phyloP scores from a whole-genome alignment of 2,113 vertebrate species.

The Microcebus jonahi region DNA sequence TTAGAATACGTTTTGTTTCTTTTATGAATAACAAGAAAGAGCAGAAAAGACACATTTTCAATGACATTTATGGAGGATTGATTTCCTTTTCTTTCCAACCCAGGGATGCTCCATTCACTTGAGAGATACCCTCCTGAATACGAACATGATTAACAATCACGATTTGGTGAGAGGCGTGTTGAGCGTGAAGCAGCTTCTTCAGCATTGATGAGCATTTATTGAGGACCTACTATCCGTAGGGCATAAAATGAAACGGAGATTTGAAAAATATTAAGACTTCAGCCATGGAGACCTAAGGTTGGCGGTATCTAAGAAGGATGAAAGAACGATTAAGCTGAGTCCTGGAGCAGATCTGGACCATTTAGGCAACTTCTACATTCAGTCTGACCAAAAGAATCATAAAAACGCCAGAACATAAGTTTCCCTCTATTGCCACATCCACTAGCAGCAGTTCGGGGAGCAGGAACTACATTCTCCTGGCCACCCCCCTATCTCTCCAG shows the following conservation, averaged over 20 bases:
- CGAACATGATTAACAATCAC: background rate
- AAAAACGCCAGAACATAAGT: background rate
- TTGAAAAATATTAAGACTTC: background rate
- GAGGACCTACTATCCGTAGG: background rate
- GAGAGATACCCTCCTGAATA: background rate
- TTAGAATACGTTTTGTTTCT: constrained; percentile 25
- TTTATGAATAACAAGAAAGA: constrained; percentile 9
- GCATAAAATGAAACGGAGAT: background rate
- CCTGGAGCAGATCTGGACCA: background rate
- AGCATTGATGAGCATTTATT: background rate
- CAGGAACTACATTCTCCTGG: background rate
- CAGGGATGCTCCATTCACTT: background rate
- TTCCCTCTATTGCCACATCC: background rate
- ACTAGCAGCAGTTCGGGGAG: background rate
- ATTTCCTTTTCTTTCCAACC: constrained; percentile 10
- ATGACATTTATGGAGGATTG: constrained; percentile 17
- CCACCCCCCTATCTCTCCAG: background rate
- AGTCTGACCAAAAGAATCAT: background rate
- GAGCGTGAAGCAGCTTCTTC: background rate
- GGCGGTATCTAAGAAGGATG: background rate
- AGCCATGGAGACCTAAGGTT: background rate
- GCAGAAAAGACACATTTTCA: constrained; percentile 13
- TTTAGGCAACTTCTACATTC: background rate
- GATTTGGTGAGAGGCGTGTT: background rate
- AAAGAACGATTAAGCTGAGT: background rate